Base-by-base conservation (phyloP, 2,113 vertebrate genomes). In the Lathamus discolor region DNA sequence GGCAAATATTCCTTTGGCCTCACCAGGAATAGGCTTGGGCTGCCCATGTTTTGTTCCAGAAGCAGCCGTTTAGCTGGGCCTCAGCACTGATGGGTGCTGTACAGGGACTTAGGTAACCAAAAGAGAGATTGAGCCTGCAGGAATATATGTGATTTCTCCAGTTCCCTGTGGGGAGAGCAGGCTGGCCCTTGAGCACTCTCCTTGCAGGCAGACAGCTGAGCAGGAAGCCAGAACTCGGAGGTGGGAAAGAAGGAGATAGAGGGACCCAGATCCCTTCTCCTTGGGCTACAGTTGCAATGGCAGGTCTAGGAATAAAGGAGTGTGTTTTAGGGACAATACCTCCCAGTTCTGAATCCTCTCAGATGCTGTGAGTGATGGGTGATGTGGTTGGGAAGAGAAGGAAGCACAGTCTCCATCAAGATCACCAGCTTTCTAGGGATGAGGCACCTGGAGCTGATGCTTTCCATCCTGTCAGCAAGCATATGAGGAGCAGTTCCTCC, bases 1-100 rank as follows among this genome's bases (percentile, higher is more conserved):
- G 1, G 31, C 54, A 82, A 51, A 63, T 61, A 22, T 24, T 85
- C 29, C 61, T n/a, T 82, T 68, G 66, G 59, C 35, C 83, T 83
- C 39, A n/a, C 46, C 66, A 70, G 51, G 9, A 82, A 28, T 13
- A 79, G 67, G 35, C 11, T 78, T 86, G 76, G n/a, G 67, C 39
- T 0, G 4, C 31, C 41, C 1, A 0, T 55, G 78, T 69, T 89
- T 59, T 3, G 2, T 39, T 69, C 13, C 2, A 69, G 83, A 78
- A 63, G 87, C 14, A 44, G 17, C 49, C 16, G 4, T 43, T 68
- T 31, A 74, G 52, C 48, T 59, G 66, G 49, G 20, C 51, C 81
- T 78, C 39, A 44, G 68, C 4, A 3, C 49, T 76, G 69, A 35
- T 9, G 1, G 61, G 70, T 1, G 0, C 35, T 61, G 44, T n/a